Percentiles rank a stretch among this genome's conserved stretches.
Evolutionary conservation across 92 coral and sea anemone genomes (phyloP).

Genomic region (Anthopleura xanthogrammica): DNA sequence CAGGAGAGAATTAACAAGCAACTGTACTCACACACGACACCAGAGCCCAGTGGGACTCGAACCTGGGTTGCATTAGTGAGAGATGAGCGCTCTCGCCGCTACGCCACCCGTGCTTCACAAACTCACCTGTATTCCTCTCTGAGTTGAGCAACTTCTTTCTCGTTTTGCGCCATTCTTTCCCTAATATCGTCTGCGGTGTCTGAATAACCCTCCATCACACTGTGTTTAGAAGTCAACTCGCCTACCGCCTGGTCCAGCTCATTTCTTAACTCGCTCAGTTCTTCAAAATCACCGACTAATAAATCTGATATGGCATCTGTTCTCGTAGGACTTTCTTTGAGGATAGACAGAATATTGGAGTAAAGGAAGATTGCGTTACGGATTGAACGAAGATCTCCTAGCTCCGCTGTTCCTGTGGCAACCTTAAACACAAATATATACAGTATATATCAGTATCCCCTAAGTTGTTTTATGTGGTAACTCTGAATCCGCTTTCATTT

Average conservation of each 20-base stretch:
- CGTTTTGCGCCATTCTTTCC: conserved; percentile 54
- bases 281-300: conserved; percentile 52
- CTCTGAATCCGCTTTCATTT: no score
- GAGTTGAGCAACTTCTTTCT: conserved; percentile 45
- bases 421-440: conserved; percentile 35
- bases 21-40: no score
- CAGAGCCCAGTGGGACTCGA: no score
- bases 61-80: no score
- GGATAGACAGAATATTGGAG: conserved; percentile 43
- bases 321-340: conserved; percentile 19
- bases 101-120: no score
- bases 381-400: conserved; percentile 76
- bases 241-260: conserved; percentile 79
- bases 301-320: conserved; percentile 33
- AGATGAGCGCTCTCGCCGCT: no score
- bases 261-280: conserved; percentile 34
- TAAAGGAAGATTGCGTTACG: conserved; percentile 59
- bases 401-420: conserved; percentile 72
- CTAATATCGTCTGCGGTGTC: conserved; percentile 72
- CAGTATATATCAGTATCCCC: neutral
- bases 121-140: conserved; percentile 61
- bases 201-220: conserved; percentile 86
- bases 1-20: no score
- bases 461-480: no score
- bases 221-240: conserved; percentile 62